Percentiles rank a stretch among this genome's conserved stretches.
These are phyloP conservation scores for Nothocercus nigrocapillus DNA, from an alignment of 2,113 vertebrate genomes.

Conservation along the genomic window DNA sequence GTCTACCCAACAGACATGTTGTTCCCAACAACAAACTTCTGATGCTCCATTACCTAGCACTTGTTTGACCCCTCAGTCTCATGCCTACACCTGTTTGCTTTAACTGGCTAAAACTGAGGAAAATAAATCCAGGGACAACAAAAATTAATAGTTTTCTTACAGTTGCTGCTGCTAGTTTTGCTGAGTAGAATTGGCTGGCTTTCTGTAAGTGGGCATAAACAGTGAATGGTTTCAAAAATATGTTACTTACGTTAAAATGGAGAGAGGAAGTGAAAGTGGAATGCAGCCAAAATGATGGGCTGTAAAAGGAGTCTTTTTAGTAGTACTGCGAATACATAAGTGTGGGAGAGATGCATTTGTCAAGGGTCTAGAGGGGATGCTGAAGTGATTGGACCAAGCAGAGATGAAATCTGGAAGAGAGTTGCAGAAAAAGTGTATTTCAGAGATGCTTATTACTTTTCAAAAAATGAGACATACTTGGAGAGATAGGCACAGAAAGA, in stretches of 20 bases:
- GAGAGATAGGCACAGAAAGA: not conserved
- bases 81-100: not conserved
- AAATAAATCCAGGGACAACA: not conserved
- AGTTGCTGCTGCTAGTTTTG: not conserved
- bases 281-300: not conserved
- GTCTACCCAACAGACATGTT: not conserved
- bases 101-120: not conserved
- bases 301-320: constrained; percentile 30
- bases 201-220: not conserved
- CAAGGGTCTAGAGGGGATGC: not conserved
- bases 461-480: not conserved
- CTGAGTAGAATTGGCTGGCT: constrained; percentile 4
- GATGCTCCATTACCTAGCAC: not conserved
- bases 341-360: constrained; percentile 8
- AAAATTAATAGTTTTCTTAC: not conserved
- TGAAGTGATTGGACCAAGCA: not conserved
- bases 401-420: not conserved
- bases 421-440: not conserved
- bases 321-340: constrained; percentile 17
- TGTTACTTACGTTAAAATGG: constrained; percentile 17
- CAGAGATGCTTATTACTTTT: not conserved
- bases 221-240: constrained; percentile 43
- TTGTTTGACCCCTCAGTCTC: not conserved
- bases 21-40: not conserved
- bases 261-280: constrained; percentile 26